These are phyloP conservation scores for Anneissia japonica DNA, from an alignment of 35 echinoderm and acorn worm genomes.

Conservation along the genomic window DNA sequence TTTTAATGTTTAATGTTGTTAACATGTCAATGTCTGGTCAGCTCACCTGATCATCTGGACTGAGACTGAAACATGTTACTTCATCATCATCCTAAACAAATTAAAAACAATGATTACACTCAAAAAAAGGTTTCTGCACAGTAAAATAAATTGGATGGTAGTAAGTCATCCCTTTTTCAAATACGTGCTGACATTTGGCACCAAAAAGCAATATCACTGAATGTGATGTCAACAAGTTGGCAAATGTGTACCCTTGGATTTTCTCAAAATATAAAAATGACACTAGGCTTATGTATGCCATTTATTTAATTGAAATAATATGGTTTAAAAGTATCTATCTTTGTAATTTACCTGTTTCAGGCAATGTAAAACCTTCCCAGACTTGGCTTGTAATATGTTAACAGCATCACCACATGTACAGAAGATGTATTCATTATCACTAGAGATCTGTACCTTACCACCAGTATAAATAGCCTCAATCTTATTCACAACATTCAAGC, in stretches of 20 bases:
- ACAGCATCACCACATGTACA: slow-evolving; percentile 65
- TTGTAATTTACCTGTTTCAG: slow-evolving; percentile 66
- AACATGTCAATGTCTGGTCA: background rate
- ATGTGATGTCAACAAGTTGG: too few species aligned
- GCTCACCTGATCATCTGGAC: slow-evolving; percentile 67
- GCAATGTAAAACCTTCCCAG: slow-evolving; percentile 58
- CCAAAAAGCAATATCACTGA: too few species aligned
- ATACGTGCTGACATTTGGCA: too few species aligned
- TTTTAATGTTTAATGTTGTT: background rate
- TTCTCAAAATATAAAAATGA: too few species aligned
- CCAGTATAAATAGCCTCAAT: slow-evolving; percentile 94
- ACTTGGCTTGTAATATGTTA: slow-evolving; percentile 51
- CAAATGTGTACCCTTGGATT: too few species aligned
- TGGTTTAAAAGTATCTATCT: background rate
- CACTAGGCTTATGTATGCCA: too few species aligned
- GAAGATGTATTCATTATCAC: slow-evolving; percentile 66
- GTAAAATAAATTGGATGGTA: background rate
- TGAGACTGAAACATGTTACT: slow-evolving; percentile 67
- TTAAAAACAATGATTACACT: background rate
- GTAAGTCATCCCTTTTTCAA: too few species aligned
- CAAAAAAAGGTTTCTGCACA: background rate
- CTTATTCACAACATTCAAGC: slow-evolving; percentile 60
- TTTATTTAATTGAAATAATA: too few species aligned
- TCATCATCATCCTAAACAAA: slow-evolving; percentile 60
- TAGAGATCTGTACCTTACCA: slow-evolving; percentile 59